phyloP scores from a whole-genome alignment of 2,797 vertebrate genomes.

The Cossypha niveicapilla region DNA sequence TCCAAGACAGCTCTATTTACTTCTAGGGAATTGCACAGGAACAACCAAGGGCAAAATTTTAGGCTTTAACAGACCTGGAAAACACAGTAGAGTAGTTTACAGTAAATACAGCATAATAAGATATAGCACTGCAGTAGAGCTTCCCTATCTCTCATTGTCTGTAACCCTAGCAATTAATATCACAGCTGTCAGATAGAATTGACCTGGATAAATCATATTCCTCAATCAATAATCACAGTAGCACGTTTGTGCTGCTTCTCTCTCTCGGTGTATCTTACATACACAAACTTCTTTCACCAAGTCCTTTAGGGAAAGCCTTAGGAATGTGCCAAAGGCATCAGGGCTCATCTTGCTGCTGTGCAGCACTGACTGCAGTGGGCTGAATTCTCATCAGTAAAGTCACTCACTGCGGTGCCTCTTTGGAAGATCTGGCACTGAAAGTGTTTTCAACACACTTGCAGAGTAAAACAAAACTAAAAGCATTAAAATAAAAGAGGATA shows the following conservation, averaged over 20 bases:
- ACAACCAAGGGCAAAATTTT: not conserved
- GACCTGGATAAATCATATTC: not conserved
- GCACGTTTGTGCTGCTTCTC: not conserved
- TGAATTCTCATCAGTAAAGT: not conserved
- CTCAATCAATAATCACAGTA: not conserved
- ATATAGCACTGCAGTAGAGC: not conserved
- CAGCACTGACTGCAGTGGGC: not conserved
- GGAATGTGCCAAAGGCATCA: not conserved
- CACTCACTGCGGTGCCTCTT: not conserved
- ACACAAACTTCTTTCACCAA: not conserved
- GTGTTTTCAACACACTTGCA: not conserved
- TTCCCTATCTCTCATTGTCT: not conserved
- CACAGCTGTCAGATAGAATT: not conserved
- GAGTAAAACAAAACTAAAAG: not conserved
- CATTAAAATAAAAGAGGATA: not conserved
- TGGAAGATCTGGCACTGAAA: not conserved
- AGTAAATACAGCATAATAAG: not conserved
- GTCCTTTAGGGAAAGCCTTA: not conserved
- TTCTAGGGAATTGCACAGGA: not conserved
- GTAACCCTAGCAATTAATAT: conserved; percentile 4
- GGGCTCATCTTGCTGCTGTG: not conserved
- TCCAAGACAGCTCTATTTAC: not conserved
- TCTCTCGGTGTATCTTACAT: not conserved
- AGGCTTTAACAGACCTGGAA: not conserved
- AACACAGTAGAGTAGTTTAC: not conserved